A percentile compares a stretch with the other conserved stretches of the same genome.
Conservation (phyloP, 2,888 invertebrate genomes). For the Caenorhabditis sinica region DNA sequence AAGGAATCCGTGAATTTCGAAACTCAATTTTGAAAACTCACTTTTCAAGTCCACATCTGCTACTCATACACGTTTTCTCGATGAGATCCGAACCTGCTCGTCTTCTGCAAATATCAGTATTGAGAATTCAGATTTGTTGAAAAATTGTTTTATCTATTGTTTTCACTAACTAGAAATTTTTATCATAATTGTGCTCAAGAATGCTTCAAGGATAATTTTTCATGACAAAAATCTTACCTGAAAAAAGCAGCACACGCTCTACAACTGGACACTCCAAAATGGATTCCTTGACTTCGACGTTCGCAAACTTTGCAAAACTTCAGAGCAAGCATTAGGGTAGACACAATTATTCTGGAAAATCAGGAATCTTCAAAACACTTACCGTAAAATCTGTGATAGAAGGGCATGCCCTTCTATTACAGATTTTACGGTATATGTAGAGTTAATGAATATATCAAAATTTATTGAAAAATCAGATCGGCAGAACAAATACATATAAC, state of each 20-base stretch:
- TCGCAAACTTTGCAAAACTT: slow-evolving; percentile 39
- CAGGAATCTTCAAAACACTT: no score
- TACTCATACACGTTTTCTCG: slow-evolving; percentile 20
- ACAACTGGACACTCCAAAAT: slow-evolving; percentile 48
- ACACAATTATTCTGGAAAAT: neutral
- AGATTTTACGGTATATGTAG: no score
- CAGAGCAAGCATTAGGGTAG: slow-evolving; percentile 23
- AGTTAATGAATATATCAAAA: no score
- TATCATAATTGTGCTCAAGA: no score
- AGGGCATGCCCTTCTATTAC: no score
- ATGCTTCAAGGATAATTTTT: no score
- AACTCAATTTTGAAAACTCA: neutral
- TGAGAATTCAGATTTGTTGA: neutral
- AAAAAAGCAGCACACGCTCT: slow-evolving; percentile 47
- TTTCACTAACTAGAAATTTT: no score
- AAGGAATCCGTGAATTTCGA: neutral
- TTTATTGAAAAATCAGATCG: neutral
- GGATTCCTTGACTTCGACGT: slow-evolving; percentile 23
- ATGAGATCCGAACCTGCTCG: slow-evolving; percentile 26
- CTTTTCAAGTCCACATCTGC: slow-evolving; percentile 18
- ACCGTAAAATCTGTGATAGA: no score
- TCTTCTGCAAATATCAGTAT: slow-evolving; percentile 21
- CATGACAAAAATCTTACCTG: slow-evolving; percentile 16
- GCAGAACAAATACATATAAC: neutral
- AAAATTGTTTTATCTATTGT: neutral